These are phyloP conservation scores for Acronicta alni DNA, from an alignment of 2,888 invertebrate species.

Conservation along the genomic window DNA sequence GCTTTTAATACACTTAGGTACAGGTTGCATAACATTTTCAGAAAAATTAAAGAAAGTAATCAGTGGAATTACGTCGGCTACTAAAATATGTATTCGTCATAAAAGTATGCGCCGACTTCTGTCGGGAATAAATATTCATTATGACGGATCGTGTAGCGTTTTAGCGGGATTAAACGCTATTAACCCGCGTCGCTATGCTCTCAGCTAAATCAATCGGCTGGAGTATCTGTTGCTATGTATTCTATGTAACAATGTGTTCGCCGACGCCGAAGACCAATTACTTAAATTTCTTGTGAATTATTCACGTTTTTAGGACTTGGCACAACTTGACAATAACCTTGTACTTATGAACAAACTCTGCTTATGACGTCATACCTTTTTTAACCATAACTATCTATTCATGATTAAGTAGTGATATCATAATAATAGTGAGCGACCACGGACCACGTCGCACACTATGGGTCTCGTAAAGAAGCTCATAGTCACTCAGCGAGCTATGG, in stretches of 20 bases:
- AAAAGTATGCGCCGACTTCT: slow-evolving; percentile 87
- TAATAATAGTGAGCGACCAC: too few species aligned
- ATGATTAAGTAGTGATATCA: too few species aligned
- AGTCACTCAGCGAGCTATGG: too few species aligned
- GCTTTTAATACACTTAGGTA: slow-evolving; percentile 81
- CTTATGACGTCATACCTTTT: too few species aligned
- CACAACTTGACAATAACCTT: slow-evolving; percentile 9
- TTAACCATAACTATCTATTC: too few species aligned
- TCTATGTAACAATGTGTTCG: slow-evolving; percentile 46
- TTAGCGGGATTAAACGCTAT: slow-evolving; percentile 88
- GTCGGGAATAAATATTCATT: slow-evolving; percentile 88
- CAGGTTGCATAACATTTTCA: slow-evolving; percentile 74
- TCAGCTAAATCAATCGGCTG: slow-evolving; percentile 81
- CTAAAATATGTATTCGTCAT: slow-evolving; percentile 89
- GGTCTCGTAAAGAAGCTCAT: too few species aligned
- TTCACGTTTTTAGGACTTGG: slow-evolving; percentile 40
- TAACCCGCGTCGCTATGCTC: slow-evolving; percentile 78
- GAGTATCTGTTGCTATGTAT: slow-evolving; percentile 55
- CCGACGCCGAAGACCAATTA: slow-evolving; percentile 40
- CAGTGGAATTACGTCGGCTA: slow-evolving; percentile 86
- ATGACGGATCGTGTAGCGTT: slow-evolving; percentile 86
- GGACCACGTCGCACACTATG: too few species aligned
- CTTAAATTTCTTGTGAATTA: slow-evolving; percentile 43
- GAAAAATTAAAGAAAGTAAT: slow-evolving; percentile 89
- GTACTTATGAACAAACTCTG: neutral